Evolutionary conservation across 2,888 invertebrate species (phyloP).

Genomic region (Lycaena phlaeas): DNA sequence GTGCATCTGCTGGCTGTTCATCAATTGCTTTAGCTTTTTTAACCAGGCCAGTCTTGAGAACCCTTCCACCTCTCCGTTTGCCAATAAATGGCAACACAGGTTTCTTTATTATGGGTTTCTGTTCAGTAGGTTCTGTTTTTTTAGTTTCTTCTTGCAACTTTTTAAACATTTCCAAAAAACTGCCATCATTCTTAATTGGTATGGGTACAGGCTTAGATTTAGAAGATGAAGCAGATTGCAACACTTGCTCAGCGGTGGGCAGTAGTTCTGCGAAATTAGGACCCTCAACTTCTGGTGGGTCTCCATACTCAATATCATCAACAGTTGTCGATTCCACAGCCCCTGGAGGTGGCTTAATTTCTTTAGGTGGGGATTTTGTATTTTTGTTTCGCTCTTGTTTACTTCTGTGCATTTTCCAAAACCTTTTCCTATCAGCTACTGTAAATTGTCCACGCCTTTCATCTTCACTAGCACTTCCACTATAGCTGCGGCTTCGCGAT

Average conservation of each 20-base stretch:
- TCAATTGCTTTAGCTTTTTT: conserved; percentile 83
- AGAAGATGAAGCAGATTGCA: conserved; percentile 41
- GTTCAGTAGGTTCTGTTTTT: conserved; percentile 48
- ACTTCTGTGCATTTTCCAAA: conserved; percentile 54
- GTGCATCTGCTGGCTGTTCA: conserved; percentile 75
- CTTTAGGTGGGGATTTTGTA: conserved; percentile 43
- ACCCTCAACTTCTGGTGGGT: conserved; percentile 59
- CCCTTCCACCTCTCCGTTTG: conserved; percentile 88
- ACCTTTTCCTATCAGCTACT: conserved; percentile 58
- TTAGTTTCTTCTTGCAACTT: conserved; percentile 83
- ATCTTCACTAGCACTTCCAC: conserved; percentile 46
- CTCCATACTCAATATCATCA: conserved; percentile 56
- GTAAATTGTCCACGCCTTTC: conserved; percentile 62
- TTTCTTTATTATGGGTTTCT: conserved; percentile 53
- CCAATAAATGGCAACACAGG: conserved; percentile 75
- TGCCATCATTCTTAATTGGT: conserved; percentile 90
- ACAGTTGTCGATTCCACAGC: conserved; percentile 43
- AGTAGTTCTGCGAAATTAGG: conserved; percentile 58
- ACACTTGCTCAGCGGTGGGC: conserved; percentile 36
- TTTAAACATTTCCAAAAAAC: conserved; percentile 92
- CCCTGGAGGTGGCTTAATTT: conserved; percentile 54
- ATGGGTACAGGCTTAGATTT: conserved; percentile 72
- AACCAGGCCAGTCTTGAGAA: conserved; percentile 91
- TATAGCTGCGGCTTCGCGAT: conserved; percentile 34
- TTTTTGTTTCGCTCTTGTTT: conserved; percentile 39